Evolutionary conservation across 2,113 vertebrate genomes (phyloP).

Genomic region (Clarias gariepinus): DNA sequence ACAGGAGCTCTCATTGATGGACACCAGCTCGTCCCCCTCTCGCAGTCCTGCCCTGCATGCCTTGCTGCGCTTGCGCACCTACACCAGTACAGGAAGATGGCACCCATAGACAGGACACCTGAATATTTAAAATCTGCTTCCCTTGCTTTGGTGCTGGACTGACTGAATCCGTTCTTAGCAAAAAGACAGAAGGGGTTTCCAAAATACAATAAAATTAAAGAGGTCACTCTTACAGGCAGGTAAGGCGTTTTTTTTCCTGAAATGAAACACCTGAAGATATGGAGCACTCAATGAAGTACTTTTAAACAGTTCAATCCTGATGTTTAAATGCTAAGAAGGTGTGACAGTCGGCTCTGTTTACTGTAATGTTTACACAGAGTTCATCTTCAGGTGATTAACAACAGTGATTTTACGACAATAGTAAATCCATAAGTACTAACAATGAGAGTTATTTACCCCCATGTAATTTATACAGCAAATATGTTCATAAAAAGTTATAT

Average conservation of each 20-base stretch:
- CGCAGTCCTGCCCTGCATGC: constrained; percentile 90
- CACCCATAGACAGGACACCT: background rate
- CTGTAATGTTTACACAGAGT: background rate
- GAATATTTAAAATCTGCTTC: background rate
- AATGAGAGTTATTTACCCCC: background rate
- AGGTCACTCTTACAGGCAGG: no score
- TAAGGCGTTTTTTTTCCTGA: background rate
- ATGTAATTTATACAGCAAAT: background rate
- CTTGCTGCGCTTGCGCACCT: constrained; percentile 97
- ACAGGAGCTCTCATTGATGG: constrained; percentile 90
- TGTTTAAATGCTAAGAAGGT: background rate
- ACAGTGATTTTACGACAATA: background rate
- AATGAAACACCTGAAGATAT: background rate
- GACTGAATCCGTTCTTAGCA: background rate
- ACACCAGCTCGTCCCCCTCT: constrained; percentile 88
- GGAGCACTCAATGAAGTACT: background rate
- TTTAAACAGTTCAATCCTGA: background rate
- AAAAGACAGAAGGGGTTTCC: background rate
- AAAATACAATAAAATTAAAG: background rate
- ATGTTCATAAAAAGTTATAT: no score
- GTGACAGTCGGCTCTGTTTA: background rate
- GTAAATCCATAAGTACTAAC: background rate
- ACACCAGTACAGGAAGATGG: constrained; percentile 34
- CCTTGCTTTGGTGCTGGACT: background rate
- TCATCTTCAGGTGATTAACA: background rate